A percentile compares a stretch with the other conserved stretches of the same genome.
phyloP scores from a whole-genome alignment of 1,140 invertebrate species.

The Watersipora subatra region DNA sequence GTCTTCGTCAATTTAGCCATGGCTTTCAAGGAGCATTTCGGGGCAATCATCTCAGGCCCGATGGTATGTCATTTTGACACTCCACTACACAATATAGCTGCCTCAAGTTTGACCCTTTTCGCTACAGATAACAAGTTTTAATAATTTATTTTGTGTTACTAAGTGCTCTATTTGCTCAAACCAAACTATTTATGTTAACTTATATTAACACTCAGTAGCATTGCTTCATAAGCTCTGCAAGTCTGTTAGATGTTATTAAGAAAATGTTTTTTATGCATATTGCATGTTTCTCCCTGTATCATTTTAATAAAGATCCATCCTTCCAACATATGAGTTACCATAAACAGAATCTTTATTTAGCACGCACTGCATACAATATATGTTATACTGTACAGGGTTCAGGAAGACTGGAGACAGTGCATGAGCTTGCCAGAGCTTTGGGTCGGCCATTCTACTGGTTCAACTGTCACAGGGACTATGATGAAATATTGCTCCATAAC shows the following conservation, averaged over 20 bases:
- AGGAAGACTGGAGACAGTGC: slow-evolving; percentile 21
- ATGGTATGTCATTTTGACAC: slow-evolving; percentile 21
- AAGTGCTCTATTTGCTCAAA: no score
- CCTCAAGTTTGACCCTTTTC: no score
- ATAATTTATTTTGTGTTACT: no score
- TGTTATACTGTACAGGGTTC: slow-evolving; percentile 19
- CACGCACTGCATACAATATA: not conserved
- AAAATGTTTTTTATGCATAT: no score
- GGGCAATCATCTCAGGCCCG: slow-evolving; percentile 26
- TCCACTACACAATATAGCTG: no score
- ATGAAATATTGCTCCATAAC: slow-evolving; percentile 25
- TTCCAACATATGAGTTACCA: not conserved
- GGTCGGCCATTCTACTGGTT: slow-evolving; percentile 31
- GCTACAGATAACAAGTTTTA: no score
- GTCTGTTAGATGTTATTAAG: no score
- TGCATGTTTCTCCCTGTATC: no score
- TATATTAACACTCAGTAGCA: no score
- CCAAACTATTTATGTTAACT: no score
- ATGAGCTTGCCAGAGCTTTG: slow-evolving; percentile 24
- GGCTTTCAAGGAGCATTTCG: slow-evolving; percentile 25
- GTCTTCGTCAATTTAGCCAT: slow-evolving; percentile 26
- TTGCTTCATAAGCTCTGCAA: no score
- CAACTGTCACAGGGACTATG: slow-evolving; percentile 26
- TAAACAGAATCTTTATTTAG: not conserved
- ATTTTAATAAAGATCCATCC: no score